phyloP scores from a whole-genome alignment of 2,113 vertebrate genomes.

The Cygnus atratus region DNA sequence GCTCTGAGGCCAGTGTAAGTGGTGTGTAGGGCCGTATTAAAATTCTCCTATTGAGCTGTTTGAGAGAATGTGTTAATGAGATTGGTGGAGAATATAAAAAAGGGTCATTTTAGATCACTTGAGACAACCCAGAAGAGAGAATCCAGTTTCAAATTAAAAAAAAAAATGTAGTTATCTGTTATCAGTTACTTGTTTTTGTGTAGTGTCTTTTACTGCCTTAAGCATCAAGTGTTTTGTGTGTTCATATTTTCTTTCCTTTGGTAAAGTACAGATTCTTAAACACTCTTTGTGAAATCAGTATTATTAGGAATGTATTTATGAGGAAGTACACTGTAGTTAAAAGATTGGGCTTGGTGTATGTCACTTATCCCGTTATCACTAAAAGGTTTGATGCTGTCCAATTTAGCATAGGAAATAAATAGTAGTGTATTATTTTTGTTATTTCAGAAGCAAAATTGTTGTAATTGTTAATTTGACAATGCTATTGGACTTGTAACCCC shows the following conservation, averaged over 20 bases:
- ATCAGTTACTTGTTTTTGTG: not conserved
- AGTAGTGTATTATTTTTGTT: not conserved
- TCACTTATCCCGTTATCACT: not conserved
- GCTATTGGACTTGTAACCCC: not conserved
- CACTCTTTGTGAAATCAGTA: not conserved
- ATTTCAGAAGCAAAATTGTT: not conserved
- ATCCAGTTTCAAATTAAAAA: not conserved
- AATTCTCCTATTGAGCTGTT: not conserved
- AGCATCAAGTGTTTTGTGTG: not conserved
- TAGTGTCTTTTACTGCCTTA: not conserved
- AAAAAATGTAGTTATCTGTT: not conserved
- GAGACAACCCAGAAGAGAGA: not conserved
- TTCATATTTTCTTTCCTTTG: not conserved
- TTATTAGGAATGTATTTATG: not conserved
- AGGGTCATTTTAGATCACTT: not conserved
- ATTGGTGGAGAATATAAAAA: not conserved
- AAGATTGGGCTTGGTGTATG: not conserved
- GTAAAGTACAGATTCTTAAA: not conserved
- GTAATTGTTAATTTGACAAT: not conserved
- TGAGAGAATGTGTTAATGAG: not conserved
- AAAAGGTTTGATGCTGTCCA: not conserved
- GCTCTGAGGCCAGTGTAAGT: not conserved
- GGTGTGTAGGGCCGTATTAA: not conserved
- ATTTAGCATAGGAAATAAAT: not conserved
- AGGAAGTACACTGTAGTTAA: not conserved